These are phyloP conservation scores for Leucophenga maculata DNA, from an alignment of 2,888 invertebrate genomes.

Conservation along the genomic window DNA sequence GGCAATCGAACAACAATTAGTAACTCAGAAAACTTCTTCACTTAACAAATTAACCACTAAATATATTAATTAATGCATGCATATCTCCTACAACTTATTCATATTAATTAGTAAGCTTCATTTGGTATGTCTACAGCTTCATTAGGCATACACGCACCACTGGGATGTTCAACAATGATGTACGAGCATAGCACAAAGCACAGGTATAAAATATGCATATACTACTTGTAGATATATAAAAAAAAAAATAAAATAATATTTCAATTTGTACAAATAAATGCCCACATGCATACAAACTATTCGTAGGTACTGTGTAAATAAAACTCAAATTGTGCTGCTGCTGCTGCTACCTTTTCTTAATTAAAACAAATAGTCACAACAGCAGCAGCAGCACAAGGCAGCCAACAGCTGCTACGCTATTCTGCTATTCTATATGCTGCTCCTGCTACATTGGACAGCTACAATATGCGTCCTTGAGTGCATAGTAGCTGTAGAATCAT, in stretches of 20 bases:
- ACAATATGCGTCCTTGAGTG: too few relatives aligned
- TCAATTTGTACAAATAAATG: constrained; percentile 43
- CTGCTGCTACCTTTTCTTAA: constrained; percentile 51
- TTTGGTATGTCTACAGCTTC: too few relatives aligned
- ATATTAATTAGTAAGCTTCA: constrained; percentile 14
- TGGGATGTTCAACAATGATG: too few relatives aligned
- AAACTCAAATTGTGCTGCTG: constrained; percentile 5
- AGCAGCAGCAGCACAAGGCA: constrained; percentile 37
- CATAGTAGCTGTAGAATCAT: constrained; percentile 25
- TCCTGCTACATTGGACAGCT: too few relatives aligned
- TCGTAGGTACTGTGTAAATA: constrained; percentile 44
- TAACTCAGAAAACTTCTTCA: background rate
- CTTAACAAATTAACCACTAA: constrained; percentile 58
- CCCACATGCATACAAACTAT: constrained; percentile 42
- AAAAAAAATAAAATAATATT: constrained; percentile 28
- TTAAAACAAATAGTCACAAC: constrained; percentile 57
- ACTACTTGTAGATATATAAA: too few relatives aligned
- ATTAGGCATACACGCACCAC: background rate
- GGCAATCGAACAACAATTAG: too few relatives aligned
- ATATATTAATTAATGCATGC: constrained; percentile 36
- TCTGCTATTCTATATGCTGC: too few relatives aligned
- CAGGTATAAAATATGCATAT: too few relatives aligned
- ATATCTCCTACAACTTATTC: background rate
- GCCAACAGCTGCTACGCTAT: constrained; percentile 9
- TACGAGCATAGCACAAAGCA: too few relatives aligned